Conservation (phyloP, 2,797 vertebrate species). For the Notamacropus eugenii region DNA sequence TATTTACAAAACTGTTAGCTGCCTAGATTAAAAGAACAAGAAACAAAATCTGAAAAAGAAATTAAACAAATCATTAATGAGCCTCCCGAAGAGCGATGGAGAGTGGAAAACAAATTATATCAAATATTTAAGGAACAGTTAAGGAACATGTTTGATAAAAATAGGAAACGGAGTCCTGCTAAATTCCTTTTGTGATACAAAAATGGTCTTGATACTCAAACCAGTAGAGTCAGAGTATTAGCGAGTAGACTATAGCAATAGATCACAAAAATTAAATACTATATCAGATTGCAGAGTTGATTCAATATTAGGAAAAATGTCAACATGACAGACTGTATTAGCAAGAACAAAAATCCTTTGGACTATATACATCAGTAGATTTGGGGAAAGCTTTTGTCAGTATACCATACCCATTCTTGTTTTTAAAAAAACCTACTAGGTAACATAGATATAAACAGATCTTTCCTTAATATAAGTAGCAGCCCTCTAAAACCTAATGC, state of each 20-base stretch:
- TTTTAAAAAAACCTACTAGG: background rate
- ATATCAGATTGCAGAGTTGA: background rate
- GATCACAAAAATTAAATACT: background rate
- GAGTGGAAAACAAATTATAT: background rate
- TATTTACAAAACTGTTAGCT: background rate
- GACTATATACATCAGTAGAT: background rate
- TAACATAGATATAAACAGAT: background rate
- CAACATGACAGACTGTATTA: background rate
- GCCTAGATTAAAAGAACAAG: background rate
- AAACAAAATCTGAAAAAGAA: background rate
- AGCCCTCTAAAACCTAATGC: background rate
- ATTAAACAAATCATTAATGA: background rate
- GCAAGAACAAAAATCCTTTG: background rate
- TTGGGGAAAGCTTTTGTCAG: background rate
- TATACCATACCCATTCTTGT: background rate
- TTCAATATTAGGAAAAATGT: background rate
- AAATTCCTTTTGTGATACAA: background rate
- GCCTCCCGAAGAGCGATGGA: background rate
- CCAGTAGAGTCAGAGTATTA: background rate
- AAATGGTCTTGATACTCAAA: background rate
- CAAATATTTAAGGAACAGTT: background rate
- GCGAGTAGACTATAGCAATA: background rate
- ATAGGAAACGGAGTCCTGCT: background rate
- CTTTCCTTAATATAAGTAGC: background rate
- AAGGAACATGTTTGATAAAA: background rate